Evolutionary conservation across 2,113 vertebrate species (phyloP).

Genomic region (Camelus dromedarius): DNA sequence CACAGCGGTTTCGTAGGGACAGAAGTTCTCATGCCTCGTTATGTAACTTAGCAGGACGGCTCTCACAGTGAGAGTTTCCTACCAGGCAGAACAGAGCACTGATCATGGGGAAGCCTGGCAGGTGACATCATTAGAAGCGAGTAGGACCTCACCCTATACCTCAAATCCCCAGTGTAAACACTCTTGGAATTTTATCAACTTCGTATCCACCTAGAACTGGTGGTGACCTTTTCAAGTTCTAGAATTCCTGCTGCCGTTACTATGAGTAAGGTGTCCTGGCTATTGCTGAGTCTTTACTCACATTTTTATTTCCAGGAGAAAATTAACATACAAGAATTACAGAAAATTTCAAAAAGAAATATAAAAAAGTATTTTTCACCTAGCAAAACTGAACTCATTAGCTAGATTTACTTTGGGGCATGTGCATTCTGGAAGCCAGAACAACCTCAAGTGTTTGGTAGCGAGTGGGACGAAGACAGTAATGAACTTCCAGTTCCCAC

Average conservation of each 20-base stretch:
- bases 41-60: not conserved
- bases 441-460: slow-evolving; percentile 31
- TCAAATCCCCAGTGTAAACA: not conserved
- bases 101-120: not conserved
- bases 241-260: not conserved
- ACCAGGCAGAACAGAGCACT: not conserved
- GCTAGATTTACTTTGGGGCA: slow-evolving; percentile 42
- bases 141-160: not conserved
- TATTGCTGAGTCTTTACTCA: slow-evolving; percentile 7
- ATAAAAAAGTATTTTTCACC: slow-evolving; percentile 51
- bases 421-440: slow-evolving; percentile 33
- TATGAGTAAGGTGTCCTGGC: not conserved
- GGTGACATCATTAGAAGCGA: not conserved
- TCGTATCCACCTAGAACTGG: too few relatives aligned
- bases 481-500: not conserved
- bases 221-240: not conserved
- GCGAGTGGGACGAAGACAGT: not conserved
- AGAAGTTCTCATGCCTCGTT: not conserved
- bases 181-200: not conserved
- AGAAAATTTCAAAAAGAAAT: slow-evolving; percentile 59
- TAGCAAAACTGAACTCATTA: not conserved
- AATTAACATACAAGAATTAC: slow-evolving; percentile 37
- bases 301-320: slow-evolving; percentile 63
- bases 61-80: slow-evolving; percentile 25
- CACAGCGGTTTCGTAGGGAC: not conserved